These are phyloP conservation scores for Aphidoletes aphidimyza DNA, from an alignment of 2,888 invertebrate species.

Conservation along the genomic window DNA sequence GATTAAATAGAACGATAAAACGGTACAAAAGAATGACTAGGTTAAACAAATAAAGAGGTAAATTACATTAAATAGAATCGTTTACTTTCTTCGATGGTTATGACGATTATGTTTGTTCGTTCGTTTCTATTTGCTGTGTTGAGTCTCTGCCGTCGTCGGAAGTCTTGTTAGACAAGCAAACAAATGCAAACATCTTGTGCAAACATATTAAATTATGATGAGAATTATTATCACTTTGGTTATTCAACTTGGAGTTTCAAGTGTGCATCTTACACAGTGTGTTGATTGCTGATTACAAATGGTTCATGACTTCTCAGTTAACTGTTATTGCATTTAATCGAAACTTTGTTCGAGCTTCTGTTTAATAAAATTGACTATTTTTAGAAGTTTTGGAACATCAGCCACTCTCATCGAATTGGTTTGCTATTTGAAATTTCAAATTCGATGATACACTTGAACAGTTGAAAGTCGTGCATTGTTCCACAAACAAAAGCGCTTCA, in stretches of 20 bases:
- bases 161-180: neutral
- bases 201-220: slow-evolving; percentile 44
- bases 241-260: neutral
- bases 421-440: neutral
- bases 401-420: neutral
- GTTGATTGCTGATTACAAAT: neutral
- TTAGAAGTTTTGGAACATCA: neutral
- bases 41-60: slow-evolving; percentile 49
- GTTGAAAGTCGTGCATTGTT: neutral
- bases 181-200: slow-evolving; percentile 31
- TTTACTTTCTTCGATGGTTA: neutral
- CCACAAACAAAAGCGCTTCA: neutral
- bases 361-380: neutral
- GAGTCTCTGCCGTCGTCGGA: neutral
- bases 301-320: neutral
- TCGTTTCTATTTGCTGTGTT: neutral
- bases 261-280: neutral
- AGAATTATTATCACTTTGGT: neutral
- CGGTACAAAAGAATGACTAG: neutral
- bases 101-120: neutral
- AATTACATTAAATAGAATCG: slow-evolving; percentile 14
- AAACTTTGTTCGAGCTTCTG: neutral
- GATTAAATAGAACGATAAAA: slow-evolving; percentile 7
- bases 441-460: neutral
- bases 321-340: neutral